These are phyloP conservation scores for Brachionus calyciflorus DNA, from an alignment of 1,140 invertebrate genomes.

Conservation along the genomic window DNA sequence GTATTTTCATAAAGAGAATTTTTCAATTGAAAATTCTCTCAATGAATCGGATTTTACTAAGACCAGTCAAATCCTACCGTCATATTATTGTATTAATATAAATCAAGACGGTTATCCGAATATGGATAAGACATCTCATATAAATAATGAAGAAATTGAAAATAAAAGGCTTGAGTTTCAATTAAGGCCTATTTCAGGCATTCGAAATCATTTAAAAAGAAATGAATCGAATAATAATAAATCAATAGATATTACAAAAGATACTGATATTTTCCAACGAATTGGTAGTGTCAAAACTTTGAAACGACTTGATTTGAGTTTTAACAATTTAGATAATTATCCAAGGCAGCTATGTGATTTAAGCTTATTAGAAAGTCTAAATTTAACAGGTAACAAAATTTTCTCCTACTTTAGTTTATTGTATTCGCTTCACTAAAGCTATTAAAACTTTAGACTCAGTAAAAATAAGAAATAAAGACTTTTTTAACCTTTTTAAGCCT, in stretches of 20 bases:
- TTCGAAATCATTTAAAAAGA: slow-evolving; percentile 31
- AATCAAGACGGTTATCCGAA: slow-evolving; percentile 26
- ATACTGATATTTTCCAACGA: slow-evolving; percentile 18
- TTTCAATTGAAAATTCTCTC: not conserved
- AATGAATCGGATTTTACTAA: not conserved
- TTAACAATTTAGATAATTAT: slow-evolving; percentile 24
- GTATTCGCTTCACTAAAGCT: too few species aligned
- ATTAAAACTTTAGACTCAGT: too few species aligned
- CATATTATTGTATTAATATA: slow-evolving; percentile 31
- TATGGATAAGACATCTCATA: slow-evolving; percentile 22
- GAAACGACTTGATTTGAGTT: slow-evolving; percentile 40
- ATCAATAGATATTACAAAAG: not conserved
- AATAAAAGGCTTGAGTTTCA: not conserved
- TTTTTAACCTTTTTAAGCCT: too few species aligned
- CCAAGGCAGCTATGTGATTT: slow-evolving; percentile 33
- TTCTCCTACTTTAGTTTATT: too few species aligned
- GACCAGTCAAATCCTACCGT: not conserved
- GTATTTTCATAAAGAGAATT: not conserved
- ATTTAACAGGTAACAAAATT: not conserved
- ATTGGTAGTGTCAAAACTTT: slow-evolving; percentile 40
- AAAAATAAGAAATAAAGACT: too few species aligned
- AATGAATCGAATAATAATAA: not conserved
- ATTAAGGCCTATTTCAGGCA: slow-evolving; percentile 1
- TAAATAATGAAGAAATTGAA: slow-evolving; percentile 22
- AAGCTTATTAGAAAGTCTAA: slow-evolving; percentile 1